Evolutionary conservation across 2,888 invertebrate species (phyloP).

Genomic region (Aleiodes testaceus): DNA sequence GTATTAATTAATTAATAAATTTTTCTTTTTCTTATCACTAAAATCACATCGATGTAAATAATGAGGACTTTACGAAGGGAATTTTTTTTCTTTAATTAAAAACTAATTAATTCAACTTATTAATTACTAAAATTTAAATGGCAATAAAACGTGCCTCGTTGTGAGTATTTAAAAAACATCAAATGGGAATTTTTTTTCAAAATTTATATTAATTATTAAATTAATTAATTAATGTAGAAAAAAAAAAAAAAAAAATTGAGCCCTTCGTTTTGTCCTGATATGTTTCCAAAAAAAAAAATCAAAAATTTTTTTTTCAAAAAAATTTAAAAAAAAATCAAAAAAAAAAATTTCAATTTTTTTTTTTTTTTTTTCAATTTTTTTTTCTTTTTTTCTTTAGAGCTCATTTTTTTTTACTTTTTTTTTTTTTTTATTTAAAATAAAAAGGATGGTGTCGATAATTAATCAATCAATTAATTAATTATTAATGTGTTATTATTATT

Average conservation of each 20-base stretch:
- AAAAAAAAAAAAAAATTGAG: too few species aligned
- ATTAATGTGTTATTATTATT: slow-evolving; percentile 3
- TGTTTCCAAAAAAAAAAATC: slow-evolving; percentile 51
- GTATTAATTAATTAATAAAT: too few species aligned
- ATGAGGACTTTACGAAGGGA: slow-evolving; percentile 58
- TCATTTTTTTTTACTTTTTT: not conserved
- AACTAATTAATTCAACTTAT: slow-evolving; percentile 47
- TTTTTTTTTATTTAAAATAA: slow-evolving; percentile 7
- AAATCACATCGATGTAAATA: slow-evolving; percentile 70
- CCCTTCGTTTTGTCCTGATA: slow-evolving; percentile 56
- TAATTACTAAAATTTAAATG: slow-evolving; percentile 16
- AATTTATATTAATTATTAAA: not conserved
- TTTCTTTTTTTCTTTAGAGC: not conserved
- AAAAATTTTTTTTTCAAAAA: slow-evolving; percentile 6
- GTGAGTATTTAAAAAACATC: slow-evolving; percentile 38
- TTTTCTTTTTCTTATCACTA: too few species aligned
- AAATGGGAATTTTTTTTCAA: slow-evolving; percentile 7
- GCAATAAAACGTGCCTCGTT: slow-evolving; percentile 35
- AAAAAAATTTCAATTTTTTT: too few species aligned
- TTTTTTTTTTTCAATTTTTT: not conserved
- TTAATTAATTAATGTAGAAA: too few species aligned
- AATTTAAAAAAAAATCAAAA: too few species aligned
- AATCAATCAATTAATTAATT: slow-evolving; percentile 16
- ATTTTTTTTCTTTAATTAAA: slow-evolving; percentile 25
- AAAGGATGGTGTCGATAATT: slow-evolving; percentile 15